A percentile compares a stretch with the other conserved stretches of the same genome.
Conservation (phyloP, 2,797 vertebrate species). For the Varecia variegata region DNA sequence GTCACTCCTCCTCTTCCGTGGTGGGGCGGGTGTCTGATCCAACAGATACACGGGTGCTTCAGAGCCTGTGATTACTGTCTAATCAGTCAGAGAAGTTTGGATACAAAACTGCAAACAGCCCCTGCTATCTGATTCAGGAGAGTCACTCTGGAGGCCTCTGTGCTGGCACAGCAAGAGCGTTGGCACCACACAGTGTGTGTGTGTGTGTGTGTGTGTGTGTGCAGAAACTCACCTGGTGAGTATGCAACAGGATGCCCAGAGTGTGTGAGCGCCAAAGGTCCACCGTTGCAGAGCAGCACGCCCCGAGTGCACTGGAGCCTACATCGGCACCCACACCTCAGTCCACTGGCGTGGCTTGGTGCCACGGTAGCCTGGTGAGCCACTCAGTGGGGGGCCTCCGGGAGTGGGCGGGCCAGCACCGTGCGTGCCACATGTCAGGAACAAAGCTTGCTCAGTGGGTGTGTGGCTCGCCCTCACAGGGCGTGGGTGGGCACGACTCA, state of each 20-base stretch:
- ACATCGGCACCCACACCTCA: background rate
- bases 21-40: background rate
- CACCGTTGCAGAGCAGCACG: background rate
- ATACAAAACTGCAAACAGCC: conserved; percentile 17
- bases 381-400: background rate
- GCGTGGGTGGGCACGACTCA: conserved; percentile 33
- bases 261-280: accelerated
- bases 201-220: background rate
- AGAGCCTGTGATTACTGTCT: conserved; percentile 38
- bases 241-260: background rate
- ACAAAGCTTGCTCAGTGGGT: background rate
- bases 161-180: background rate
- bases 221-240: conserved; percentile 1
- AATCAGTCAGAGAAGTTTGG: conserved; percentile 2
- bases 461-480: background rate
- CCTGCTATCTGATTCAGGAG: conserved; percentile 9
- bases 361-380: background rate
- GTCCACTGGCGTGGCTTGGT: background rate
- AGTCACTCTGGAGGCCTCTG: conserved; percentile 18
- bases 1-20: background rate
- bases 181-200: background rate
- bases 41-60: background rate
- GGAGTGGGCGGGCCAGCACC: background rate
- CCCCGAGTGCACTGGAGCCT: background rate
- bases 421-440: background rate